These are phyloP conservation scores for Brachystomella parvula DNA, from an alignment of 1,140 invertebrate species.

Conservation along the genomic window DNA sequence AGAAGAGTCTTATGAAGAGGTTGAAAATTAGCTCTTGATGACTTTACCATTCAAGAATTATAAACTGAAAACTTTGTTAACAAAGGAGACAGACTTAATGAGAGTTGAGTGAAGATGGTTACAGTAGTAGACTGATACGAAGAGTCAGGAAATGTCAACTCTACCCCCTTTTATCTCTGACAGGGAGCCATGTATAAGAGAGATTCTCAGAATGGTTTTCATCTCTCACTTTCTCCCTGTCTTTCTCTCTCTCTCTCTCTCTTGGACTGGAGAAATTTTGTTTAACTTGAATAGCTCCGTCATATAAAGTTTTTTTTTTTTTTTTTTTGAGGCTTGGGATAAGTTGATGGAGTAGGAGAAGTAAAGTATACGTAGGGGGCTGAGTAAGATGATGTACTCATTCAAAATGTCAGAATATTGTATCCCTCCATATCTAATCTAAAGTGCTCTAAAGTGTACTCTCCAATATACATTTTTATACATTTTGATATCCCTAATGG, in stretches of 20 bases:
- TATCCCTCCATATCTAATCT: neutral
- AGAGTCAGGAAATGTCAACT: neutral
- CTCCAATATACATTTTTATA: neutral
- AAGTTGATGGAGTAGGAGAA: neutral
- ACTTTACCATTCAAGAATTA: neutral
- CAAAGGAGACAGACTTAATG: neutral
- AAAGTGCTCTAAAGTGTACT: neutral
- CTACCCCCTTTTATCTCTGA: conserved; percentile 1
- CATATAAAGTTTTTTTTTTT: neutral
- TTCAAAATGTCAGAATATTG: conserved; percentile 2
- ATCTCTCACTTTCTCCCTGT: neutral
- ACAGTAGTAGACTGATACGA: too few relatives aligned
- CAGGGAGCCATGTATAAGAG: neutral
- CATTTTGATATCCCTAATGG: too few relatives aligned
- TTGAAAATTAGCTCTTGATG: too few relatives aligned
- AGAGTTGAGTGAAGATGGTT: too few relatives aligned
- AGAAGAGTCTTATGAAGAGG: neutral
- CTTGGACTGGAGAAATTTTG: too few relatives aligned
- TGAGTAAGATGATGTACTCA: neutral
- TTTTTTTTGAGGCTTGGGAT: too few relatives aligned
- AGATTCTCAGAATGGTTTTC: neutral
- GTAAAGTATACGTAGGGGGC: neutral
- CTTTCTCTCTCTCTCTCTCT: too few relatives aligned
- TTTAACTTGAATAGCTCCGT: too few relatives aligned
- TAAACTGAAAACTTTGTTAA: neutral